Evolutionary conservation across 2,888 invertebrate genomes (phyloP).

Genomic region (Lasioglossum morio): DNA sequence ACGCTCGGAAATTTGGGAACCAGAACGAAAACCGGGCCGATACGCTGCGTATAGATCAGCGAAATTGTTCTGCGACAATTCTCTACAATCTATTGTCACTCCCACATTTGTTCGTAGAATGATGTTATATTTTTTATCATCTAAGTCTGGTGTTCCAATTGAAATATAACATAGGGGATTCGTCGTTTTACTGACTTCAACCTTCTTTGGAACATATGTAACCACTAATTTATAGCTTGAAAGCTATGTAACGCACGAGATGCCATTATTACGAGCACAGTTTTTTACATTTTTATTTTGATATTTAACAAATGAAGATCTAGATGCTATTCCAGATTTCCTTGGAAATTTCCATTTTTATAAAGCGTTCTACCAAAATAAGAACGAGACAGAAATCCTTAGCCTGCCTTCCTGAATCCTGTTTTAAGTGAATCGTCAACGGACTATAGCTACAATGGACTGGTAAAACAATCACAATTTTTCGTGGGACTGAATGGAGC

Average conservation of each 20-base stretch:
- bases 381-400: neutral
- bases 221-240: neutral
- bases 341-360: neutral
- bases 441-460: neutral
- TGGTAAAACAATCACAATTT: neutral
- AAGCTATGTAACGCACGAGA: neutral
- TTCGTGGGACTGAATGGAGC: neutral
- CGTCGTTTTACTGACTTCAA: neutral
- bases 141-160: neutral
- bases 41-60: neutral
- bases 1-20: neutral
- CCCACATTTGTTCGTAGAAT: neutral
- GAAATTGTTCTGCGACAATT: neutral
- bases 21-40: neutral
- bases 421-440: neutral
- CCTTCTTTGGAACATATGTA: neutral
- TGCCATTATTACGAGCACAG: neutral
- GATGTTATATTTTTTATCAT: neutral
- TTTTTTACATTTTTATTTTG: neutral
- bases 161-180: neutral
- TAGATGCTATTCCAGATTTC: neutral
- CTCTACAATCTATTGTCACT: neutral
- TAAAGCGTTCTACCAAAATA: neutral
- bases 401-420: neutral
- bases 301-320: neutral